phyloP scores from a whole-genome alignment of 2,113 vertebrate species.

The Percopsis transmontana region DNA sequence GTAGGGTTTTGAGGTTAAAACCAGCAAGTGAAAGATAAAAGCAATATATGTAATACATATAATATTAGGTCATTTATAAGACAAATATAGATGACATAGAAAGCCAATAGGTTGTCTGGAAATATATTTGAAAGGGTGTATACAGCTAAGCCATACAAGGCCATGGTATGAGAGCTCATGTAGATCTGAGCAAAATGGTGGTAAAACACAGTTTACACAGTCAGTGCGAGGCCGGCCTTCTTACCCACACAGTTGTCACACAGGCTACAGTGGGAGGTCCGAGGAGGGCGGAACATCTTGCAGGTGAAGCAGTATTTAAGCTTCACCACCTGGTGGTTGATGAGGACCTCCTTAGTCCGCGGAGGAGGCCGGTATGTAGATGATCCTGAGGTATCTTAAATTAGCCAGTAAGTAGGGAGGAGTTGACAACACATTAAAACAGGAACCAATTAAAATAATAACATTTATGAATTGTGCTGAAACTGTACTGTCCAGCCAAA shows the following conservation, averaged over 20 bases:
- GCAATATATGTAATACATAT: too few relatives aligned
- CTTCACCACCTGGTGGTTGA: constrained; percentile 93
- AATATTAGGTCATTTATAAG: too few relatives aligned
- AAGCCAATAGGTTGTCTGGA: too few relatives aligned
- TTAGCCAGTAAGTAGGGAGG: constrained; percentile 28
- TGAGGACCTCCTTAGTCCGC: constrained; percentile 90
- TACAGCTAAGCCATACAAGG: too few relatives aligned
- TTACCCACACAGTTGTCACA: constrained; percentile 98
- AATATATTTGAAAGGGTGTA: too few relatives aligned
- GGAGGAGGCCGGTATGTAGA: constrained; percentile 90
- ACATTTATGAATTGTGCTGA: not conserved
- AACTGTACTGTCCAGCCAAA: not conserved
- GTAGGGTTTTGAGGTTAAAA: too few relatives aligned
- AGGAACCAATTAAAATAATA: not conserved
- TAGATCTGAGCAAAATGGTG: too few relatives aligned
- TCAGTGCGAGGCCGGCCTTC: constrained; percentile 12
- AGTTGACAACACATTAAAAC: not conserved
- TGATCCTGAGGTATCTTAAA: constrained; percentile 89
- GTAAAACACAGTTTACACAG: not conserved
- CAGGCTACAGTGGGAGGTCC: constrained; percentile 95
- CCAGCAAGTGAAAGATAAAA: too few relatives aligned
- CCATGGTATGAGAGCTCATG: too few relatives aligned
- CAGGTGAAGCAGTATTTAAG: constrained; percentile 98
- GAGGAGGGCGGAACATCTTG: constrained; percentile 94
- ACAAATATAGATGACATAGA: too few relatives aligned